These are phyloP conservation scores for Passer montanus DNA, from an alignment of 2,113 vertebrate species.

Conservation along the genomic window DNA sequence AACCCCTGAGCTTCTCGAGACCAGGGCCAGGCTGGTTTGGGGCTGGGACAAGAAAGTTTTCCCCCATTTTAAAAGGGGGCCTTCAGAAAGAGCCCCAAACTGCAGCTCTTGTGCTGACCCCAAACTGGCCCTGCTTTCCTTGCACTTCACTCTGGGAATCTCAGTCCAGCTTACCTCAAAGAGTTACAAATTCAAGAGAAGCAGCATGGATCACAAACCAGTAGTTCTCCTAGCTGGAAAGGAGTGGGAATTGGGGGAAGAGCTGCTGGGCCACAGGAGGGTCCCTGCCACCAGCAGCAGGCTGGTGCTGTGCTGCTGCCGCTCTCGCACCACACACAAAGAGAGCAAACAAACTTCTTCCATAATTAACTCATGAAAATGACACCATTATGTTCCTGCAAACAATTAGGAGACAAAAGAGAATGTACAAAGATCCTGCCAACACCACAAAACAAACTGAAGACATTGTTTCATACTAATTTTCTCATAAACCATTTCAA, in stretches of 20 bases:
- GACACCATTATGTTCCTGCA: background rate
- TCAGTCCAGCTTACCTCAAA: background rate
- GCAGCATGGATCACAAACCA: fast-evolving
- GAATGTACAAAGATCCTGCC: background rate
- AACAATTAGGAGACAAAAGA: slow-evolving; percentile 3
- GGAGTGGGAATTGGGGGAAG: background rate
- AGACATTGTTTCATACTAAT: background rate
- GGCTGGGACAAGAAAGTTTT: background rate
- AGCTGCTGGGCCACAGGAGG: background rate
- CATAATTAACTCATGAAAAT: background rate
- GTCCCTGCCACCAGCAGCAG: background rate
- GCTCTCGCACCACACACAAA: background rate
- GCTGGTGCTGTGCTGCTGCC: background rate
- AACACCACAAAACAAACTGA: background rate
- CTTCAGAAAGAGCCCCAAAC: background rate
- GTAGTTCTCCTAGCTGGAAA: background rate
- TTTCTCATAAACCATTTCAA: background rate
- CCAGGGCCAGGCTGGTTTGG: background rate
- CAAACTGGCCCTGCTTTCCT: background rate
- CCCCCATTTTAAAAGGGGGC: background rate
- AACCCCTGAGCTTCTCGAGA: background rate
- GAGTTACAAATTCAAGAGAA: no score
- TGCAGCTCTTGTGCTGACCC: background rate
- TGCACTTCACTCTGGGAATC: background rate
- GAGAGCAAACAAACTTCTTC: background rate